Evolutionary conservation across 1,140 invertebrate genomes (phyloP), one percentile per base, ranked within the genome.

Genomic region (Helicoverpa armigera): DNA sequence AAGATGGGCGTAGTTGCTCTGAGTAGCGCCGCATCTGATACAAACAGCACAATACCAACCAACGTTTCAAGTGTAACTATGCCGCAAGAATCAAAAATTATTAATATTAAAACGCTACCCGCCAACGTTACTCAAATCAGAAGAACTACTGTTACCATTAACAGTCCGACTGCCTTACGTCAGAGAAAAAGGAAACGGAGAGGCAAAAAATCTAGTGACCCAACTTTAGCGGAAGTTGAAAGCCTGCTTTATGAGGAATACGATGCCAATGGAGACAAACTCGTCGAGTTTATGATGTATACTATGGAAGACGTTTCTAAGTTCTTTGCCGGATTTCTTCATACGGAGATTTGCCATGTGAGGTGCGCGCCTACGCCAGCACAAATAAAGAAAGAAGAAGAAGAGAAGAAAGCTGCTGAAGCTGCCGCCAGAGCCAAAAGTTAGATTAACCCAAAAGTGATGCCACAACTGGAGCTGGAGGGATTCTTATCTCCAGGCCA

Each of bases 281-380:
- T 90, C 65, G 89, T 88, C 29, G 67, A 76, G 72, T 82, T 86
- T 70, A 82, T 77, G 63, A 90, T 92, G 88, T 85, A 86, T 7
- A 90, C 82, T 31, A 73, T 92, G 2, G 61, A 84, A 31, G 90
- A 92, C 54, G 91, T 92, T 14, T 82, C 85, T 3, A 75, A 48
- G 16, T 92, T 91, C 51, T 90, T 92, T 51, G 29, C 85, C 79
- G 23, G 43, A 18, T 90, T 83, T 77, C 85, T 91, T 23, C 80
- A 88, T n/a, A 90, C 88, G 31, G 81, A 87, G 67, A 82, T 91
- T 70, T 92, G 91, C 79, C 78, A 88, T 69, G 81, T 61, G 29
- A 35, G 54, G 72, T 90, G 89, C 9, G 4, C 35, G 35, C 35
- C 35, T 43, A 43, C 35, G 5, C 35, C 35, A 43, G 35, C 35